Evolutionary conservation across 1,140 invertebrate genomes (phyloP), one percentile per base, ranked within the genome.

Genomic region (Ylistrum balloti): DNA sequence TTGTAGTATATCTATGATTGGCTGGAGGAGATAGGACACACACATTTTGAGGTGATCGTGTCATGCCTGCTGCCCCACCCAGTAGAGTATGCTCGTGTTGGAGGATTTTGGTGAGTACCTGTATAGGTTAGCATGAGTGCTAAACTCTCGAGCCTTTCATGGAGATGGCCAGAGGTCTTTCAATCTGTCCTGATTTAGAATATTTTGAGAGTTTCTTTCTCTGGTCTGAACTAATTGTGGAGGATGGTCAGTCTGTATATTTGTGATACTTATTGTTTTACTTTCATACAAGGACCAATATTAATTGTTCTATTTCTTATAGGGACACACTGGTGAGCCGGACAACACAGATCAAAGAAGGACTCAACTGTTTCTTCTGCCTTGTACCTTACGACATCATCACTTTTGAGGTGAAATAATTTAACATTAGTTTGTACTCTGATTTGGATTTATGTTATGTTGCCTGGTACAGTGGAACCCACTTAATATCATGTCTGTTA

Each of bases 321-420:
- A 98, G 97, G 97, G 98, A 99, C 96, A 98, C 98, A 34, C 96
- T 99, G 91, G 98, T 98, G 89, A 98, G 98, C 9, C 97, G 98
- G 94, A 99, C 98, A 5, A 98, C 98, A n/a, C 98, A 99, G 95
- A 97, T 99, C 2, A 99, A 98, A 96, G 99, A 99, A 96, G 99
- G 96, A 33, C 93, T 96, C 10, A 95, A 96, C 88, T 96, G 99
- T 88, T 97, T 99, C 28, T 98, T 99, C 95, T 99, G 99, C 95
- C 96, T 99, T 41, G 99, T 99, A 33, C 99, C 99, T 0, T 99
- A 99, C 96, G 99, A 99, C 94, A 98, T 99, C 22, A 99, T 99
- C 90, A 99, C 98, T 0, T 97, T 98, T 88, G 98, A 99, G 94
- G 98, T 97, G 94, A 91, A 35, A 89, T 11, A 38, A 22, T 38